A percentile compares a stretch with the other conserved stretches of the same genome.
Conservation (phyloP, 2,888 invertebrate genomes). For the Orthosia cruda region DNA sequence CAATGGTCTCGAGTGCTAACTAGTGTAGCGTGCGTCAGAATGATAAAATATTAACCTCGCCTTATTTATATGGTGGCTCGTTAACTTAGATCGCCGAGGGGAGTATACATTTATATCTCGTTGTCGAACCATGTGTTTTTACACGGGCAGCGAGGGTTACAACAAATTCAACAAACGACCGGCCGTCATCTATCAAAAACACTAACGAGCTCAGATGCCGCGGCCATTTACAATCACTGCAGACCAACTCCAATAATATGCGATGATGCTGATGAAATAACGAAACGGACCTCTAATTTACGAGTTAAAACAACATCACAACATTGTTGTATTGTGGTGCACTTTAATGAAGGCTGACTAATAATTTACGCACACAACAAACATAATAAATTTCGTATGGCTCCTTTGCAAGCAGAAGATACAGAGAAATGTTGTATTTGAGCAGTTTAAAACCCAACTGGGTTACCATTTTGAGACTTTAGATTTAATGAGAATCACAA, state of each 20-base stretch:
- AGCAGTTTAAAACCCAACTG: neutral
- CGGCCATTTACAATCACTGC: slow-evolving; percentile 88
- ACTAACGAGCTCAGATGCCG: slow-evolving; percentile 90
- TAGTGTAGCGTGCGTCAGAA: slow-evolving; percentile 79
- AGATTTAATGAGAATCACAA: slow-evolving; percentile 10
- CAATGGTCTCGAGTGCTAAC: slow-evolving; percentile 72
- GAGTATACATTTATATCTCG: slow-evolving; percentile 90
- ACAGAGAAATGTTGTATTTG: slow-evolving; percentile 5
- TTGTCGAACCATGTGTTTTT: slow-evolving; percentile 90
- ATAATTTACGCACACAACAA: slow-evolving; percentile 49
- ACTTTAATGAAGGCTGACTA: slow-evolving; percentile 55
- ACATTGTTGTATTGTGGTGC: slow-evolving; percentile 72
- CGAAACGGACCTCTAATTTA: slow-evolving; percentile 77
- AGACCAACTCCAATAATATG: slow-evolving; percentile 84
- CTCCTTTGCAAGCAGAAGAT: slow-evolving; percentile 9
- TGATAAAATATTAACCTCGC: slow-evolving; percentile 86
- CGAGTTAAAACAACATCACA: slow-evolving; percentile 76
- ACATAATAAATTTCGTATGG: slow-evolving; percentile 23
- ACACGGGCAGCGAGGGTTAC: slow-evolving; percentile 87
- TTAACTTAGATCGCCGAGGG: slow-evolving; percentile 90
- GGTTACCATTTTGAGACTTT: neutral
- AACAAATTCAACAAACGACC: slow-evolving; percentile 90
- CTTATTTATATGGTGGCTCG: slow-evolving; percentile 91
- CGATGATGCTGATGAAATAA: slow-evolving; percentile 86
- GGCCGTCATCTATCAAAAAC: slow-evolving; percentile 91